Percentiles rank a stretch among this genome's conserved stretches.
Conservation (phyloP, 1,140 invertebrate genomes). For the Drosophila repletoides region DNA sequence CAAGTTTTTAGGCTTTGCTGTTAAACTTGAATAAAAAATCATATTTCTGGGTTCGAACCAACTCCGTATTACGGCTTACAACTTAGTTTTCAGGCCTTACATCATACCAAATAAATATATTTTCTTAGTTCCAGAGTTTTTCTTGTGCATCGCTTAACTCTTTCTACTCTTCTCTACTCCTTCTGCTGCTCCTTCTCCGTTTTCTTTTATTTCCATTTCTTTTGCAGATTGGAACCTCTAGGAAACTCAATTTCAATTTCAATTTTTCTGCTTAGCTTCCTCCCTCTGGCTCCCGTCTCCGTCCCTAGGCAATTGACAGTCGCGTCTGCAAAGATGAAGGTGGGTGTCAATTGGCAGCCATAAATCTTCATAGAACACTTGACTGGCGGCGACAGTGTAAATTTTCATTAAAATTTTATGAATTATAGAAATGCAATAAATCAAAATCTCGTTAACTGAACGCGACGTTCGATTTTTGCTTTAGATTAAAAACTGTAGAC, state of each 20-base stretch:
- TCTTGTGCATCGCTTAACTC: no score
- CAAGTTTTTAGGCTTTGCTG: no score
- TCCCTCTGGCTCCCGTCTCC: neutral
- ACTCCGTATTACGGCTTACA: no score
- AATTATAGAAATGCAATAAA: conserved; percentile 72
- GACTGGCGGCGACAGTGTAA: conserved; percentile 68
- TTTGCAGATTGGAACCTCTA: conserved; percentile 17
- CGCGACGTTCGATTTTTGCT: conserved; percentile 56
- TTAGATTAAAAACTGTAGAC: conserved; percentile 29
- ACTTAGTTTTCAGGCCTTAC: no score
- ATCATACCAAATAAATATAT: no score
- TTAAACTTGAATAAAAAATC: no score
- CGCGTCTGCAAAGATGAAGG: conserved; percentile 34
- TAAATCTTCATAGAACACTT: conserved; percentile 75
- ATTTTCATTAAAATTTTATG: conserved; percentile 66
- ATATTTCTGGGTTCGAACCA: no score
- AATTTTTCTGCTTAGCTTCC: conserved; percentile 31
- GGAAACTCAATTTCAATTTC: conserved; percentile 58
- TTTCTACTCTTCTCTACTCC: neutral
- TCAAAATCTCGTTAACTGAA: conserved; percentile 70
- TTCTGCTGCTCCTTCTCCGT: neutral
- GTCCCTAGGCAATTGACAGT: conserved; percentile 29
- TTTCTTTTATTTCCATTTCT: conserved; percentile 11
- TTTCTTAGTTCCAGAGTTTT: no score
- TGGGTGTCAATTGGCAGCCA: conserved; percentile 66